These are phyloP conservation scores for Noctua pronuba DNA, from an alignment of 2,888 invertebrate genomes.

Conservation along the genomic window DNA sequence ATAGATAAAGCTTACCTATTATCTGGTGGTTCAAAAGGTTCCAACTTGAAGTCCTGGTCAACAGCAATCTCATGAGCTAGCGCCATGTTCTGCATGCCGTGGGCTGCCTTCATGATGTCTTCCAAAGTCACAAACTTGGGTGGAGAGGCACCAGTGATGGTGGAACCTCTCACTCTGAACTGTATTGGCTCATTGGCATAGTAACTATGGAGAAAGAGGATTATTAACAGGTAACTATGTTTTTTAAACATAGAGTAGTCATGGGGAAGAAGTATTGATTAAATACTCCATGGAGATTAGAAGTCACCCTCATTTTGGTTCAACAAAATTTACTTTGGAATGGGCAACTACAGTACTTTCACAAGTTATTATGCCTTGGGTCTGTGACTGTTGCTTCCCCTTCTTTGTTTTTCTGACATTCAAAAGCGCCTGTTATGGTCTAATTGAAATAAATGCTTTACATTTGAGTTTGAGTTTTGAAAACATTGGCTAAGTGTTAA, in stretches of 20 bases:
- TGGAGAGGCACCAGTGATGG: slow-evolving; percentile 93
- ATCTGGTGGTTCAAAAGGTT: slow-evolving; percentile 94
- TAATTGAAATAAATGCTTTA: no score
- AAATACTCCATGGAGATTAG: slow-evolving; percentile 14
- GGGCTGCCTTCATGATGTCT: slow-evolving; percentile 96
- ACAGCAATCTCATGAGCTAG: slow-evolving; percentile 99
- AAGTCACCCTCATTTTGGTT: neutral
- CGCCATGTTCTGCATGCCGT: slow-evolving; percentile 97
- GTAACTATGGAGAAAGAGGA: slow-evolving; percentile 70
- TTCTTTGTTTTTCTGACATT: no score
- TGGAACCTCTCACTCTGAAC: slow-evolving; percentile 91
- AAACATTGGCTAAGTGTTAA: no score
- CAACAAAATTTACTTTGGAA: no score
- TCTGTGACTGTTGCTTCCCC: no score
- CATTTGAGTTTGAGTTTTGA: no score
- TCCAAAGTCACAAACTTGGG: slow-evolving; percentile 96
- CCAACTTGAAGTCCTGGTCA: slow-evolving; percentile 96
- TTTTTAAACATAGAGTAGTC: neutral
- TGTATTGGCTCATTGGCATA: slow-evolving; percentile 86
- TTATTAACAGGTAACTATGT: neutral
- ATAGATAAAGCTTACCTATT: slow-evolving; percentile 90
- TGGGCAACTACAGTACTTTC: no score
- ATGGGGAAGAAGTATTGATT: slow-evolving; percentile 28
- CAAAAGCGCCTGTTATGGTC: no score
- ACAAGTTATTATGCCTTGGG: no score